These are phyloP conservation scores for Mionectes olivaceus DNA, from an alignment of 2,797 vertebrate species.

Conservation along the genomic window DNA sequence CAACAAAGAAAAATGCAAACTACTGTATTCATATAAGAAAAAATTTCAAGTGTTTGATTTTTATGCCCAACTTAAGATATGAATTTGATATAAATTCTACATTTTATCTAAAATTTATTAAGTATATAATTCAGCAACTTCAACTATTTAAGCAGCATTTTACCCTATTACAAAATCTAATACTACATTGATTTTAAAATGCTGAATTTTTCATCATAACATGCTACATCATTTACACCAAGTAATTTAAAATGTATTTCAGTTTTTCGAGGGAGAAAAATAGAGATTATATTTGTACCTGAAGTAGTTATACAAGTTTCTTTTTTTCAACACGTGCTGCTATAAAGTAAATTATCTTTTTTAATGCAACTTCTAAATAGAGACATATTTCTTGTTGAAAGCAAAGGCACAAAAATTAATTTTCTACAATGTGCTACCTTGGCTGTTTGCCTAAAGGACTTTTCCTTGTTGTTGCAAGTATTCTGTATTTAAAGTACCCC, in stretches of 20 bases:
- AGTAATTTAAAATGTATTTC: background rate
- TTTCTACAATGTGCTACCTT: background rate
- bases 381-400: conserved; percentile 26
- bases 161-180: conserved; percentile 5
- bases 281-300: background rate
- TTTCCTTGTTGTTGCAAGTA: background rate
- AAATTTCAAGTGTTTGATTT: background rate
- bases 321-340: background rate
- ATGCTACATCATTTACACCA: background rate
- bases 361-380: background rate
- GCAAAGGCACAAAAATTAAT: background rate
- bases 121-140: background rate
- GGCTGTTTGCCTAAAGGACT: background rate
- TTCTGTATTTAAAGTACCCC: background rate
- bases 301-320: background rate
- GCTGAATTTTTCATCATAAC: background rate
- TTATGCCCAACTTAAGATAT: background rate
- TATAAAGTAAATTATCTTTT: conserved; percentile 10
- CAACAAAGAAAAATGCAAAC: background rate
- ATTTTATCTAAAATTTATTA: background rate
- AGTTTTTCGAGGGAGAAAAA: background rate
- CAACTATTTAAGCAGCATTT: conserved; percentile 28
- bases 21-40: background rate
- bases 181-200: background rate
- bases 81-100: background rate